A percentile compares a stretch with the other conserved stretches of the same genome.
These are phyloP conservation scores for Peromyscus maniculatus DNA, from an alignment of 2,113 vertebrate genomes.

Conservation along the genomic window DNA sequence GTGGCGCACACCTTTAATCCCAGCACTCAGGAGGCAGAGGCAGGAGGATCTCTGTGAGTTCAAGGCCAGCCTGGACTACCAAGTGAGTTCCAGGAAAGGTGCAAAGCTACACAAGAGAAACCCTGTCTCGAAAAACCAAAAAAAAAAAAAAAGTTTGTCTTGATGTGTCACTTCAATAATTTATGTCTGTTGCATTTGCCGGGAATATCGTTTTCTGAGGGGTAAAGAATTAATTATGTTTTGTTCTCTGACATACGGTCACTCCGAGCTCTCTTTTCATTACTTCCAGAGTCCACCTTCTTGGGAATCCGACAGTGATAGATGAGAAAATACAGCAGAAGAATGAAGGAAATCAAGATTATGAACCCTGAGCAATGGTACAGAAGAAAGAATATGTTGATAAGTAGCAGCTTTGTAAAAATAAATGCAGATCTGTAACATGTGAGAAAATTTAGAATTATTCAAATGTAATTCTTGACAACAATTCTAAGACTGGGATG, in stretches of 20 bases:
- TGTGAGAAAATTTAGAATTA: not conserved
- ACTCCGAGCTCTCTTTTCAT: not conserved
- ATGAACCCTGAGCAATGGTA: not conserved
- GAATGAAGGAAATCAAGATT: not conserved
- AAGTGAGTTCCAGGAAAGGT: too few relatives aligned
- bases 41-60: too few relatives aligned
- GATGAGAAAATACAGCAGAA: not conserved
- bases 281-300: not conserved
- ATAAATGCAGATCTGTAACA: not conserved
- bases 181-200: not conserved
- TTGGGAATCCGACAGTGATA: not conserved
- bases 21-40: too few relatives aligned
- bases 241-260: not conserved
- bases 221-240: not conserved
- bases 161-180: not conserved
- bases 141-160: not conserved
- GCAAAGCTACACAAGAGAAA: too few relatives aligned
- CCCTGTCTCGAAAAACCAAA: too few relatives aligned
- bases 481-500: not conserved
- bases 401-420: not conserved
- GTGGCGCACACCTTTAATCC: too few relatives aligned
- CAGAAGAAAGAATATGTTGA: not conserved
- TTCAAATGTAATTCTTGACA: not conserved
- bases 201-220: not conserved
- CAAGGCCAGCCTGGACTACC: too few relatives aligned